phyloP scores from a whole-genome alignment of 2,888 invertebrate species.

The Hirudinaria manillensis region DNA sequence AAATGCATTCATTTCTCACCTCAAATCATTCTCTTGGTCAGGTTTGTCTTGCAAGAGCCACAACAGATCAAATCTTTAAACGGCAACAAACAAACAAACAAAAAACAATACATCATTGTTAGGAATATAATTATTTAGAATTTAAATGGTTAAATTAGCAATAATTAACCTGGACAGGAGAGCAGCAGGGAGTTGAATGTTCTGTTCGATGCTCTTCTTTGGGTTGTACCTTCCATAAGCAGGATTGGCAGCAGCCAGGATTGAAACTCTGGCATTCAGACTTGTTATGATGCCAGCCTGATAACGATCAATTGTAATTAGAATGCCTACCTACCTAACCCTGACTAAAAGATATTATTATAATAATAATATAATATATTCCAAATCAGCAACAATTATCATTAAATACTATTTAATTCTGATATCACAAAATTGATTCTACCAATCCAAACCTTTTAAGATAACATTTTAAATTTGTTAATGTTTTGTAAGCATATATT shows the following conservation, averaged over 20 bases:
- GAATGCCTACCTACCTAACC: no score
- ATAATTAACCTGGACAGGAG: constrained; percentile 64
- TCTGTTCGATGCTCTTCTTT: constrained; percentile 85
- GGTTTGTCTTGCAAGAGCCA: constrained; percentile 84
- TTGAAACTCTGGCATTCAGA: constrained; percentile 91
- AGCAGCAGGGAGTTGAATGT: constrained; percentile 94
- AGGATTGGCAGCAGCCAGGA: constrained; percentile 96
- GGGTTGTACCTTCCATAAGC: constrained; percentile 97
- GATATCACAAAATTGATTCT: no score
- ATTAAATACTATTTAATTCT: no score
- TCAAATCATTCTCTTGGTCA: constrained; percentile 65
- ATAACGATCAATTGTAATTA: constrained; percentile 27
- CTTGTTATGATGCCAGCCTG: constrained; percentile 97
- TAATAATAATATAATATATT: no score
- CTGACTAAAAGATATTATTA: no score
- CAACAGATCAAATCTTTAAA: constrained; percentile 80
- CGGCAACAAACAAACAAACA: background rate
- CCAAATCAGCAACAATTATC: background rate
- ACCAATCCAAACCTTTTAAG: no score
- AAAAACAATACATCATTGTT: background rate
- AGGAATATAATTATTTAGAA: background rate
- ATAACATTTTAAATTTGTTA: no score
- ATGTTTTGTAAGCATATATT: no score
- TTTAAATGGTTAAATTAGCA: background rate
- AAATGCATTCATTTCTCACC: constrained; percentile 48